Percentiles rank a stretch among this genome's conserved stretches.
These are phyloP conservation scores for Trissolcus basalis DNA, from an alignment of 1,140 invertebrate species.

Conservation along the genomic window DNA sequence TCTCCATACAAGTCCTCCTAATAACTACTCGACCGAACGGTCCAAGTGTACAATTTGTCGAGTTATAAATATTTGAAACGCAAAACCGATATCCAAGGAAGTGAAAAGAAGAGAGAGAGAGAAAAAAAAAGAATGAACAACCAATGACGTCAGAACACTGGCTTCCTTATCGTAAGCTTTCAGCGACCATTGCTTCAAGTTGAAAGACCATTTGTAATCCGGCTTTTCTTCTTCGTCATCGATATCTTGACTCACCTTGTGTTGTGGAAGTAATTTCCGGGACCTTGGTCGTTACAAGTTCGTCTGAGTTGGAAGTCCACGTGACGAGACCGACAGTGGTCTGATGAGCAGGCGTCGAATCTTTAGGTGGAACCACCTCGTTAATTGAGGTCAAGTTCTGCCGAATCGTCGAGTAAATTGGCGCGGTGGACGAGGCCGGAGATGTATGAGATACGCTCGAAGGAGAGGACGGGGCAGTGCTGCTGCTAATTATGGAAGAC, in stretches of 20 bases:
- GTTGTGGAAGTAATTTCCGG: slow-evolving; percentile 58
- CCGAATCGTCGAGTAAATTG: slow-evolving; percentile 12
- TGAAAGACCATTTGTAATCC: too few species aligned
- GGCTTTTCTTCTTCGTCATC: too few species aligned
- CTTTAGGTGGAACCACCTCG: slow-evolving; percentile 43
- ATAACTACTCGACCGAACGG: too few species aligned
- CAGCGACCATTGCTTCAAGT: too few species aligned
- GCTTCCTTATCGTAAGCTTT: too few species aligned
- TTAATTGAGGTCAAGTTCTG: slow-evolving; percentile 33
- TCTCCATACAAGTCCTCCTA: too few species aligned
- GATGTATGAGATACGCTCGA: slow-evolving; percentile 4
- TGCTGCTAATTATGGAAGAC: slow-evolving; percentile 3
- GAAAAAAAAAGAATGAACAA: too few species aligned
- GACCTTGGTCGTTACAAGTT: slow-evolving; percentile 63
- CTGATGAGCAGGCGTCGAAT: slow-evolving; percentile 45
- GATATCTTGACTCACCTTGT: slow-evolving; percentile 59
- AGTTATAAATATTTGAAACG: too few species aligned
- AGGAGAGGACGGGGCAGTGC: slow-evolving; percentile 21
- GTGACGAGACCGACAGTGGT: slow-evolving; percentile 77
- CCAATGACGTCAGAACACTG: too few species aligned
- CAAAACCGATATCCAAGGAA: too few species aligned
- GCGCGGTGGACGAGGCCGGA: background rate
- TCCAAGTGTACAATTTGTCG: too few species aligned
- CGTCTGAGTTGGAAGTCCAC: slow-evolving; percentile 79
- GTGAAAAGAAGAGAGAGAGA: too few species aligned